Evolutionary conservation across 2,888 invertebrate species (phyloP), one percentile per base, ranked within the genome.

Genomic region (Maniola hyperantus): DNA sequence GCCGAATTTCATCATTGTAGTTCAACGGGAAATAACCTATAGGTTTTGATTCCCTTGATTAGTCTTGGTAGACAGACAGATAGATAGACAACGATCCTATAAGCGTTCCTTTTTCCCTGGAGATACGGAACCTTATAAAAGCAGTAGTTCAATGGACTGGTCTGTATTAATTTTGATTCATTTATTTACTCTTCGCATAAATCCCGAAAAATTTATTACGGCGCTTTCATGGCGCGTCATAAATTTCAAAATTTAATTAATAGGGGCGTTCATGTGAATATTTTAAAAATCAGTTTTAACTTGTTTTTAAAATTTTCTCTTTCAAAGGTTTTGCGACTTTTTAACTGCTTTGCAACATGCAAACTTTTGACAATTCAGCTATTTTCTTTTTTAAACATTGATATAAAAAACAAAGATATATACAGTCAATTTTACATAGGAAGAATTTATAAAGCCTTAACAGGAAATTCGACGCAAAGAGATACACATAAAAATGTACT

Each of bases 161-260:
- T 44, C n/a, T 44, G n/a, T 4, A 50, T 50, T 50, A 42, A 42
- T 42, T 57, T 42, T 39, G 42, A 42, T 42, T 39, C 7, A 6
- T 36, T 39, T 55, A 15, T 55, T 20, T 18, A 57, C 42, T 13
- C 39, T 18, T 18, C 42, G 57, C 39, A 57, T 57, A 42, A 57
- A 57, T 57, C 20, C 39, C 42, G 42, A 42, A 42, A 26, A 42
- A 57, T 42, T 57, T 42, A 57, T 42, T 20, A 13, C 57, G 42
- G 20, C 39, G 13, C 18, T 20, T 13, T 39, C 55, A 36, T 39
- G 55, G 36, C 39, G 39, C 20, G 13, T 26, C 39, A 39, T 55
- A 55, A 55, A 57, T 57, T 57, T 13, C 39, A 42, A 42, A 57
- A 42, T 57, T 57, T 57, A 57, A 57, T 57, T 57, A 57, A 57